Conservation (phyloP, 2,888 invertebrate genomes). For the Tetheella fluctuosa region DNA sequence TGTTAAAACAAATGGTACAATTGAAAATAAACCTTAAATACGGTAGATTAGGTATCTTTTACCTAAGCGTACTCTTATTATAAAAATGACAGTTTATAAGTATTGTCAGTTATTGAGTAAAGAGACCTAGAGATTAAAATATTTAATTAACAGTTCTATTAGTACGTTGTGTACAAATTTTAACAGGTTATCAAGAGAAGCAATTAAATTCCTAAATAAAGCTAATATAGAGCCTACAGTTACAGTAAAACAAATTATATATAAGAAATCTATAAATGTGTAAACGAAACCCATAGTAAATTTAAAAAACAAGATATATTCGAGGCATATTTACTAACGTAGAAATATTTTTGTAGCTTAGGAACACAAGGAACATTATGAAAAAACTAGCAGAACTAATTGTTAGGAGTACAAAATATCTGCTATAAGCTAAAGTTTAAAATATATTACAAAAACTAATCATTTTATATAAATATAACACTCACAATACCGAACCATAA, state of each 20-base stretch:
- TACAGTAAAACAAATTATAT: constrained; percentile 45
- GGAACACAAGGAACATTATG: background rate
- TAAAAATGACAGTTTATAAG: no score
- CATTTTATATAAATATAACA: background rate
- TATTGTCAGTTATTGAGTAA: no score
- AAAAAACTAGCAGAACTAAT: background rate
- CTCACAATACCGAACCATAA: background rate
- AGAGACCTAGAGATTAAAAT: no score
- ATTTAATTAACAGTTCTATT: no score
- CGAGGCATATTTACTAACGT: background rate
- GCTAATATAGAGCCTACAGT: constrained; percentile 49
- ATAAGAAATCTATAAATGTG: background rate
- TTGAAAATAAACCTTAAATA: no score
- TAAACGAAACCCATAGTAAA: background rate
- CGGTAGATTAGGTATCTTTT: no score
- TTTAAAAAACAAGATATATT: background rate
- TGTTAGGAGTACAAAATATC: background rate
- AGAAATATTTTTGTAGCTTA: background rate
- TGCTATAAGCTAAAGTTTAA: background rate
- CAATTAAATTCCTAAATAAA: constrained; percentile 23
- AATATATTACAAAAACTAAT: no score
- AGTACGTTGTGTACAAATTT: background rate
- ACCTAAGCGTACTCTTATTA: no score
- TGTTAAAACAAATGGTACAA: no score
- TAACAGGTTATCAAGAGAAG: background rate